phyloP scores from a whole-genome alignment of 2,113 vertebrate species.

The Hylia prasina region DNA sequence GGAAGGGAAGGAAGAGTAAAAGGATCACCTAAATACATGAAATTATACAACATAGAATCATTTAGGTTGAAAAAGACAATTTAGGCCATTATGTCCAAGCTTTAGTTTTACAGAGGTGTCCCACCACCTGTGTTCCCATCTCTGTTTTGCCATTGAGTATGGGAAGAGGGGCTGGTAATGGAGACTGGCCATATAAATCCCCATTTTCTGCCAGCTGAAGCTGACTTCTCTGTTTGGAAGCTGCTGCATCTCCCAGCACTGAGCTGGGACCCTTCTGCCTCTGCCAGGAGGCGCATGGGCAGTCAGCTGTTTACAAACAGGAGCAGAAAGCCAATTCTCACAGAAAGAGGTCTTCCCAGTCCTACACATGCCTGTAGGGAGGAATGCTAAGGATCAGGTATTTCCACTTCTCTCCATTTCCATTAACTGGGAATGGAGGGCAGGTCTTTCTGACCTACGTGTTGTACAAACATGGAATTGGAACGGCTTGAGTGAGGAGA shows the following conservation, averaged over 20 bases:
- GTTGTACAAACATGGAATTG: not conserved
- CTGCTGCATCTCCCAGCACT: not conserved
- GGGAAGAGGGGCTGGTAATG: not conserved
- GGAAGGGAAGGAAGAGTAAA: not conserved
- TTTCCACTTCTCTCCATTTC: constrained; percentile 27
- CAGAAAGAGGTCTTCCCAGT: not conserved
- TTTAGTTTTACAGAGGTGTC: not conserved
- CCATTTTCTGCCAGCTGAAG: not conserved
- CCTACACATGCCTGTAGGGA: not conserved
- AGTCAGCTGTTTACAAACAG: not conserved
- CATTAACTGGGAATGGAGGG: not conserved
- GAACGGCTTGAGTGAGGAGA: not conserved
- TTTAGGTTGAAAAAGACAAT: not conserved
- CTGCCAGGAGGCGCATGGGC: not conserved
- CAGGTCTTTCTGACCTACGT: not conserved
- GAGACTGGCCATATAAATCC: not conserved
- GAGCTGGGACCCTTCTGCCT: not conserved
- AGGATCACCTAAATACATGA: not conserved
- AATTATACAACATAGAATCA: not conserved
- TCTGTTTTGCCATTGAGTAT: not conserved
- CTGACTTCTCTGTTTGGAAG: not conserved
- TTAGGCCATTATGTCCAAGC: not conserved
- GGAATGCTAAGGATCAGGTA: constrained; percentile 62
- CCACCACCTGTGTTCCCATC: not conserved
- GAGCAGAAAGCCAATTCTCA: not conserved